These are phyloP conservation scores for Brachypteracias leptosomus DNA, from an alignment of 2,113 vertebrate genomes.

Conservation along the genomic window DNA sequence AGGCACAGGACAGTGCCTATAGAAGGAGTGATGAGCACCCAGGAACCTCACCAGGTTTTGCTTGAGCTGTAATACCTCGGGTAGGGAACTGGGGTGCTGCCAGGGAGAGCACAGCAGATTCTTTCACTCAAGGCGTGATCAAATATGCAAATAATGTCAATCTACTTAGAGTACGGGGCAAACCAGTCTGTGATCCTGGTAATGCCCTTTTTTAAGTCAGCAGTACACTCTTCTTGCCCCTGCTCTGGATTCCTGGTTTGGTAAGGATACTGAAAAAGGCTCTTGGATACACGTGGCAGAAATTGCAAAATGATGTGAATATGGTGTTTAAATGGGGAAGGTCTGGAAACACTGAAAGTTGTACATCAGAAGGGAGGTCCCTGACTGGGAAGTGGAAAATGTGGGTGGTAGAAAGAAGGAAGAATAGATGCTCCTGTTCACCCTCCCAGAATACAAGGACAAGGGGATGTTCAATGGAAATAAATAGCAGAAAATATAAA, in stretches of 20 bases:
- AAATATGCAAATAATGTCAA: not conserved
- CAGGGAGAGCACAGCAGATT: not conserved
- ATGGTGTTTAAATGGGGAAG: not conserved
- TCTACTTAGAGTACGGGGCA: not conserved
- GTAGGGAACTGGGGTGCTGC: not conserved
- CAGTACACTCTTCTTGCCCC: not conserved
- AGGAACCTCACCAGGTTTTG: not conserved
- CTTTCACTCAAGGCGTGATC: not conserved
- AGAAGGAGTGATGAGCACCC: not conserved
- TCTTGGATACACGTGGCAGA: not conserved
- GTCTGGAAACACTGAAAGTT: not conserved
- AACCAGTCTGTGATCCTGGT: not conserved
- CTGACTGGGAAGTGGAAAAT: not conserved
- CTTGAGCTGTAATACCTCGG: not conserved
- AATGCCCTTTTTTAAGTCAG: not conserved
- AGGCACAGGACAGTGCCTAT: not conserved
- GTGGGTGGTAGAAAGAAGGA: not conserved
- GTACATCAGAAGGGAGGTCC: not conserved
- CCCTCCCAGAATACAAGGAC: not conserved
- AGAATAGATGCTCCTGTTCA: not conserved
- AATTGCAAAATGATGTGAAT: rapidly evolving
- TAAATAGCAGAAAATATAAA: not conserved
- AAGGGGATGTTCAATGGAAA: not conserved
- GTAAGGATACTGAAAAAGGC: not conserved
- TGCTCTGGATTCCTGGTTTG: not conserved